A percentile compares a stretch with the other conserved stretches of the same genome.
Evolutionary conservation across 2,113 vertebrate species (phyloP).

Genomic region (Cercopithecus mona): DNA sequence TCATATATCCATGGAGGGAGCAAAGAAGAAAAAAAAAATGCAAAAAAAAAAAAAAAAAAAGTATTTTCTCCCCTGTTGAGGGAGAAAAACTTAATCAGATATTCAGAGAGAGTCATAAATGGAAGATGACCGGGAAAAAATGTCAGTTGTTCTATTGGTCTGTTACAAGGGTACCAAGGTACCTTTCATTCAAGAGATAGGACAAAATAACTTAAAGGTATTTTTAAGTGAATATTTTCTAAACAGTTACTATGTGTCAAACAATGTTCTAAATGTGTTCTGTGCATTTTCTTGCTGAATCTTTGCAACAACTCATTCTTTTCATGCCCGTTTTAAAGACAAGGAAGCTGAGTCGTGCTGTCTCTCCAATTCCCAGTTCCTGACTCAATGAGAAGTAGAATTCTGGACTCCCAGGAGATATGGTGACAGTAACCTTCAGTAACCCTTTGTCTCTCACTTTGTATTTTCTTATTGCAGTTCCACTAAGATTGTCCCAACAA

Average conservation of each 20-base stretch:
- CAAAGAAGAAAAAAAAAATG: neutral
- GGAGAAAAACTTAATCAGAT: neutral
- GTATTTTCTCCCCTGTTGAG: neutral
- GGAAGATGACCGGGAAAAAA: neutral
- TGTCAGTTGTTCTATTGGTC: neutral
- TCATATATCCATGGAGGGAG: neutral
- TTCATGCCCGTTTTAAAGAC: neutral
- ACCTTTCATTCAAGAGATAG: slow-evolving; percentile 33
- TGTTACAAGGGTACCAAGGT: neutral
- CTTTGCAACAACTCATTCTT: neutral
- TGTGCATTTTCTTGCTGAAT: neutral
- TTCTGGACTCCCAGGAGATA: neutral
- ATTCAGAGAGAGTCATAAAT: neutral
- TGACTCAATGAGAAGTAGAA: neutral
- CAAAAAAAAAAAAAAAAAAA: neutral
- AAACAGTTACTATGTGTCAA: neutral
- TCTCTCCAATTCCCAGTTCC: neutral
- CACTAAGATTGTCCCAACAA: neutral
- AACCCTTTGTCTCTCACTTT: neutral
- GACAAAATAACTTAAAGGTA: neutral
- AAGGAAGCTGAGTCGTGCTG: neutral
- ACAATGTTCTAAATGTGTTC: neutral
- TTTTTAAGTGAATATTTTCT: neutral
- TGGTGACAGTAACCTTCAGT: neutral
- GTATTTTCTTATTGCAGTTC: neutral